phyloP scores from a whole-genome alignment of 2,113 vertebrate genomes.

The Ceyx cyanopectus region DNA sequence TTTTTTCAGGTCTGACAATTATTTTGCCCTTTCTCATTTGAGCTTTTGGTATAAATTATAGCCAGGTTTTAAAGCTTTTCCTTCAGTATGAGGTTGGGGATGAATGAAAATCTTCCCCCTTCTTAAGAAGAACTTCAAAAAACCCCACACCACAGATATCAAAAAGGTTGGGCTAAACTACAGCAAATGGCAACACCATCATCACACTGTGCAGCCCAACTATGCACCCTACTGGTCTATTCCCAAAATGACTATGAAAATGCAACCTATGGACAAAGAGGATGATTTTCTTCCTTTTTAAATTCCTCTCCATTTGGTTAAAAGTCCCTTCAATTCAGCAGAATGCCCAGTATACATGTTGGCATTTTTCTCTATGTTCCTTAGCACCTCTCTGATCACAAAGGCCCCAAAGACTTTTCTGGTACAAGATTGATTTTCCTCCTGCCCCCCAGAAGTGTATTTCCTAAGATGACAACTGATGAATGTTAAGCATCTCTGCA shows the following conservation, averaged over 20 bases:
- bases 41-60: neutral
- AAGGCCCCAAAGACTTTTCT: neutral
- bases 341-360: neutral
- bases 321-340: neutral
- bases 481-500: neutral
- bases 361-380: neutral
- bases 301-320: neutral
- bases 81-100: neutral
- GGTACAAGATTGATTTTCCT: neutral
- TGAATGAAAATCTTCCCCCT: neutral
- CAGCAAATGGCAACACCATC: neutral
- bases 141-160: neutral
- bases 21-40: neutral
- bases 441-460: neutral
- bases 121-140: neutral
- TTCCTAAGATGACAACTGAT: neutral
- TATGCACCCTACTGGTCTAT: slow-evolving; percentile 64
- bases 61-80: neutral
- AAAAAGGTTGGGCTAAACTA: neutral
- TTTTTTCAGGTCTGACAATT: neutral
- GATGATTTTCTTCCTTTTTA: neutral
- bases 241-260: neutral
- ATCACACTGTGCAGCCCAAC: slow-evolving; percentile 10
- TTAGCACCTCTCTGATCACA: neutral
- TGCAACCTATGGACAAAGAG: neutral